These are phyloP conservation scores for Luperina testacea DNA, from an alignment of 2,888 invertebrate species.

Conservation along the genomic window DNA sequence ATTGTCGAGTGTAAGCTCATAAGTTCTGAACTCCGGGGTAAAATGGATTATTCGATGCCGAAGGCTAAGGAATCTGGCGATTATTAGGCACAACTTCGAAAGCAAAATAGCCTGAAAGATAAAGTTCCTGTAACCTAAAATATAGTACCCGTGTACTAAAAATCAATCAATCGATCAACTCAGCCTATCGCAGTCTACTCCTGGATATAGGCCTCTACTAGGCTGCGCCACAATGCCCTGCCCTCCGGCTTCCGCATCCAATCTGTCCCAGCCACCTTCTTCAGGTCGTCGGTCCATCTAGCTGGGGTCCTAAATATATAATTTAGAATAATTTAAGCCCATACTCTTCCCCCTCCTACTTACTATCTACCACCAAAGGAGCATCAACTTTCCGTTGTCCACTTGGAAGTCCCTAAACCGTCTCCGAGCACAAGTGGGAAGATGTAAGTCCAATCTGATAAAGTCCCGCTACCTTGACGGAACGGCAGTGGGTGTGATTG, in stretches of 20 bases:
- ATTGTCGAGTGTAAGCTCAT: constrained; percentile 8
- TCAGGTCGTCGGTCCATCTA: neutral
- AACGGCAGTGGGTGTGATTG: no score
- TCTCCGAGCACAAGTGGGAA: no score
- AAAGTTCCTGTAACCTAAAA: neutral
- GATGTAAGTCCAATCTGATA: no score
- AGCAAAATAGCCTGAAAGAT: neutral
- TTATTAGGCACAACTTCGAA: neutral
- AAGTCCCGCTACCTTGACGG: no score
- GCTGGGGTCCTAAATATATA: neutral
- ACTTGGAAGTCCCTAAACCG: no score
- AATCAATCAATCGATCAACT: neutral
- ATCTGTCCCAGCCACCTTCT: neutral
- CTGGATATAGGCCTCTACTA: neutral
- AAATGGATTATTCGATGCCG: neutral
- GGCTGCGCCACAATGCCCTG: neutral
- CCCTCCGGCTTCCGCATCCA: neutral
- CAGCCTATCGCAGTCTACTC: neutral
- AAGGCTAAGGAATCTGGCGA: neutral
- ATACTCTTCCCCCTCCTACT: no score
- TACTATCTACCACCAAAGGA: no score
- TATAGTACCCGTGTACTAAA: neutral
- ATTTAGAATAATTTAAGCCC: no score
- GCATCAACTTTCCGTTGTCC: no score
- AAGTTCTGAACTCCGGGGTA: neutral